Evolutionary conservation across 2,113 vertebrate genomes (phyloP).

Genomic region (Gymnorhina tibicen): DNA sequence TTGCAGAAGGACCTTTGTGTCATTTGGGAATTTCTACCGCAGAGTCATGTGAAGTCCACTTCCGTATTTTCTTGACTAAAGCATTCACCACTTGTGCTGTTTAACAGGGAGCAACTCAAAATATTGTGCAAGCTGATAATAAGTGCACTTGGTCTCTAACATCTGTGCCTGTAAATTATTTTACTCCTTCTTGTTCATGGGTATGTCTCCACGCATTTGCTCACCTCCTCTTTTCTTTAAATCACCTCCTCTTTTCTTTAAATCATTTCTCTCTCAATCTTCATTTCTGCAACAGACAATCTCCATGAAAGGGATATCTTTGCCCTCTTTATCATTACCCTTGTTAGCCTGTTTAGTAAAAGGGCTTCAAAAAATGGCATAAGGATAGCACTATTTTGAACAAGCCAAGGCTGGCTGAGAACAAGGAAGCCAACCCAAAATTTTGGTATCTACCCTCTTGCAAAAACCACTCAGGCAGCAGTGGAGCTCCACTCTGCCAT

Average conservation of each 20-base stretch:
- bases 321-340: not conserved
- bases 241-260: not conserved
- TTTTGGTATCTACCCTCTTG: not conserved
- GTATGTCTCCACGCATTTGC: not conserved
- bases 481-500: not conserved
- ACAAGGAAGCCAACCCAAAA: not conserved
- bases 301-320: not conserved
- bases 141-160: not conserved
- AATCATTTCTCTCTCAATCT: not conserved
- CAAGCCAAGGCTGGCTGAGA: not conserved
- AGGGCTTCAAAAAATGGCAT: not conserved
- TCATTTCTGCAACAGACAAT: not conserved
- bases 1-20: not conserved
- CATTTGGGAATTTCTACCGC: not conserved
- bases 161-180: not conserved
- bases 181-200: not conserved
- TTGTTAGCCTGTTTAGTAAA: not conserved
- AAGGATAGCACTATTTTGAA: not conserved
- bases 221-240: not conserved
- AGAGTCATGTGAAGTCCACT: not conserved
- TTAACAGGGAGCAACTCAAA: not conserved
- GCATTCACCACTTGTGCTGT: not conserved
- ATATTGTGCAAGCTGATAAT: not conserved
- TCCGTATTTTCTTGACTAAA: not conserved
- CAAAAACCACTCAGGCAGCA: not conserved